Evolutionary conservation across 92 coral and sea anemone genomes (phyloP).

Genomic region (Siderastrea radians): DNA sequence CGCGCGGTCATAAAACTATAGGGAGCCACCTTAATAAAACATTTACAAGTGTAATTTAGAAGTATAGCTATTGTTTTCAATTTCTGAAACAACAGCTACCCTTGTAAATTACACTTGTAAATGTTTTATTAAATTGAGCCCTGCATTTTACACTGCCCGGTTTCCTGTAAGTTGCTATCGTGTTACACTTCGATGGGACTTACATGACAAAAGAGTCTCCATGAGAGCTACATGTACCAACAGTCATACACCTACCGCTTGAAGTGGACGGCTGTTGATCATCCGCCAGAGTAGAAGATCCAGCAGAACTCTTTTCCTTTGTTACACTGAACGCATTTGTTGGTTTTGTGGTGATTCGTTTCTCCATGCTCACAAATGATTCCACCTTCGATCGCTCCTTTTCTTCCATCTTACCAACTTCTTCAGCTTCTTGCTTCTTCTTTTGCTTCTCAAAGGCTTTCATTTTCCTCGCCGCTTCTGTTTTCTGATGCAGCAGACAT

Average conservation of each 20-base stretch:
- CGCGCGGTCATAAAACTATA: too few relatives aligned
- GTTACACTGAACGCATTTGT: slow-evolving; percentile 77
- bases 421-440: slow-evolving; percentile 80
- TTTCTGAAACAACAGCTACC: too few relatives aligned
- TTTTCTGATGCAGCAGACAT: slow-evolving; percentile 95
- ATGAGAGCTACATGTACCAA: background rate
- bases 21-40: too few relatives aligned
- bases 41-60: too few relatives aligned
- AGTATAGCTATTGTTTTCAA: too few relatives aligned
- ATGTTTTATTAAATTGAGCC: too few relatives aligned
- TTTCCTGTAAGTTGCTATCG: too few relatives aligned
- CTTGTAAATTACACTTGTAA: too few relatives aligned
- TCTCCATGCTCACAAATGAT: slow-evolving; percentile 90
- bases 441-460: slow-evolving; percentile 97
- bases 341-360: slow-evolving; percentile 91
- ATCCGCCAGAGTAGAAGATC: slow-evolving; percentile 15
- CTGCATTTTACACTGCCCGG: too few relatives aligned
- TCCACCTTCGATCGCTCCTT: slow-evolving; percentile 85
- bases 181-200: too few relatives aligned
- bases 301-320: slow-evolving; percentile 45
- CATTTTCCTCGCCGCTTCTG: slow-evolving; percentile 87
- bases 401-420: slow-evolving; percentile 70
- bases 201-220: too few relatives aligned
- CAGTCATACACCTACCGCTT: slow-evolving; percentile 58
- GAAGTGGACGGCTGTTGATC: slow-evolving; percentile 76